Conservation (phyloP, 2,888 invertebrate genomes). For the Aphodius sticticus region DNA sequence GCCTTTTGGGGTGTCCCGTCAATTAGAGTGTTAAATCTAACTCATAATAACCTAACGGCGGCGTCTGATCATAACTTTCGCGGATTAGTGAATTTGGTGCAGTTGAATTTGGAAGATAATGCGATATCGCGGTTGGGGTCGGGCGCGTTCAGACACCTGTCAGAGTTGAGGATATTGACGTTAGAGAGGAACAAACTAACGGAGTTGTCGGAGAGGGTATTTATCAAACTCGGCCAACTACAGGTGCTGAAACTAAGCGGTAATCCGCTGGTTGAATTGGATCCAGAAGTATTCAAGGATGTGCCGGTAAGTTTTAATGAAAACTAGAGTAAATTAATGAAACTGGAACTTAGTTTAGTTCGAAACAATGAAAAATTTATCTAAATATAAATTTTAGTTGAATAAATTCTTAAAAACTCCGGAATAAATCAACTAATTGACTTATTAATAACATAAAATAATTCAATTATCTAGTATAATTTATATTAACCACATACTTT, state of each 20-base stretch:
- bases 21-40: conserved; percentile 69
- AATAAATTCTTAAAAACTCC: too few species aligned
- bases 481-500: too few species aligned
- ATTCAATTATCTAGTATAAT: too few species aligned
- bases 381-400: too few species aligned
- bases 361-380: too few species aligned
- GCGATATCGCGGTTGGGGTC: conserved; percentile 77
- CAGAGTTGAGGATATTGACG: conserved; percentile 72
- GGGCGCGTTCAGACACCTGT: conserved; percentile 77
- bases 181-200: conserved; percentile 73
- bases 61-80: conserved; percentile 78
- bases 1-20: conserved; percentile 81
- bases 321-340: too few species aligned
- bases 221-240: conserved; percentile 77
- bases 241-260: conserved; percentile 76
- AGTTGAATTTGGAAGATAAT: conserved; percentile 78
- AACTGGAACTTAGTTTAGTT: too few species aligned
- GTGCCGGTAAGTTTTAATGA: conserved; percentile 62
- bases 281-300: conserved; percentile 82
- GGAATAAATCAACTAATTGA: not conserved
- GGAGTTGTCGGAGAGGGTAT: conserved; percentile 75
- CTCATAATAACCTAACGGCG: conserved; percentile 76
- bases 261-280: conserved; percentile 76
- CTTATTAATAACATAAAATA: too few species aligned
- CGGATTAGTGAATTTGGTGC: conserved; percentile 75